Evolutionary conservation across 2,113 vertebrate species (phyloP).

Genomic region (Dipodomys spectabilis): DNA sequence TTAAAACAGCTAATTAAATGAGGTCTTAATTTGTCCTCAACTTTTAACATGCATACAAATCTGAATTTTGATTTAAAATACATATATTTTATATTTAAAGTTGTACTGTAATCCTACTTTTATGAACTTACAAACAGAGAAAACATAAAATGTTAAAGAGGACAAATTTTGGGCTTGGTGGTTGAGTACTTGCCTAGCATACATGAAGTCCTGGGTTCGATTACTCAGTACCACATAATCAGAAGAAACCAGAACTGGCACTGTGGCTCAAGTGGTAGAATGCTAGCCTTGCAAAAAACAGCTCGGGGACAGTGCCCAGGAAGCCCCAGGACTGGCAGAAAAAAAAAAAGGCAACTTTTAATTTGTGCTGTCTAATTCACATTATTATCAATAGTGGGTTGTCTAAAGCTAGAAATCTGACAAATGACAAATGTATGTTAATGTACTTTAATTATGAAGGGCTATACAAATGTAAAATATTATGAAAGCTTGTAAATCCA

Average conservation of each 20-base stretch:
- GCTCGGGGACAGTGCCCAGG: no score
- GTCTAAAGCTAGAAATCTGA: conserved; percentile 51
- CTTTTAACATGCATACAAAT: conserved; percentile 33
- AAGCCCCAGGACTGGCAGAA: no score
- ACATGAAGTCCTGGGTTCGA: no score
- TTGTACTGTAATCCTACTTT: background rate
- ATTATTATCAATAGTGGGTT: conserved; percentile 48
- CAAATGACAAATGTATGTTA: conserved; percentile 44
- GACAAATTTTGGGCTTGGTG: no score
- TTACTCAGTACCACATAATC: no score
- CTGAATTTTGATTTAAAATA: conserved; percentile 34
- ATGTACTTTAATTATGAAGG: conserved; percentile 42
- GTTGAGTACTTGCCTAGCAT: no score
- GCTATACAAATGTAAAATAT: conserved; percentile 47
- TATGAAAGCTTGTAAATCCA: conserved; percentile 55
- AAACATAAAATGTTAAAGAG: conserved; percentile 35
- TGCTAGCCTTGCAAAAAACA: no score
- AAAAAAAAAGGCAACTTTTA: background rate
- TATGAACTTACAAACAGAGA: conserved; percentile 7
- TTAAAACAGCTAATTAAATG: background rate
- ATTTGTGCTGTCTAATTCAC: conserved; percentile 23
- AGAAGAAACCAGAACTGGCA: no score
- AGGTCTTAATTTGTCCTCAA: background rate
- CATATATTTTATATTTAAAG: background rate
- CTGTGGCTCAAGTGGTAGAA: no score